phyloP scores from a whole-genome alignment of 2,113 vertebrate genomes.

The Tragelaphus strepsiceros region DNA sequence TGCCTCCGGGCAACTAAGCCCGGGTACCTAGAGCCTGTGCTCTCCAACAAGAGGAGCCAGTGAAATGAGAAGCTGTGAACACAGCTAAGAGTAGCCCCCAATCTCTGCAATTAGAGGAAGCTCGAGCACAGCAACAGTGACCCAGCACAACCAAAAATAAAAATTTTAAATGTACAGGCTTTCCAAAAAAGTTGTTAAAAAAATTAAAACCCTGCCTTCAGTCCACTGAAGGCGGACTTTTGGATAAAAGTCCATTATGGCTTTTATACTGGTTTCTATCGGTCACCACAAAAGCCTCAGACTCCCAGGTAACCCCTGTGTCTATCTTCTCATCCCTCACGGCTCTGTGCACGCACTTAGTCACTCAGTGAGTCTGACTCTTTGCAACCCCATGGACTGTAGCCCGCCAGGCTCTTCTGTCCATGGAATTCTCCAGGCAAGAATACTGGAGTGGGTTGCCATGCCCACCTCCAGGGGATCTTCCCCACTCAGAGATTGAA shows the following conservation, averaged over 20 bases:
- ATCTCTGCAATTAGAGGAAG: neutral
- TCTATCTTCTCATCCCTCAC: neutral
- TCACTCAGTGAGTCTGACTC: neutral
- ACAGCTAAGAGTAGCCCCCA: neutral
- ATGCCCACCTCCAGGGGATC: neutral
- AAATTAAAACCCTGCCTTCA: neutral
- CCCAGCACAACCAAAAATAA: neutral
- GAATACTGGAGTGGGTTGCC: neutral
- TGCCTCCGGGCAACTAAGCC: neutral
- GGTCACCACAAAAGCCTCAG: neutral
- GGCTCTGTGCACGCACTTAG: neutral
- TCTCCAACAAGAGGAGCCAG: neutral
- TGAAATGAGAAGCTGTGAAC: neutral
- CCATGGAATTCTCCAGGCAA: neutral
- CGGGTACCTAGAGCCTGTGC: neutral
- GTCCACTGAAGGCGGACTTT: neutral
- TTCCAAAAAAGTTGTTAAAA: neutral
- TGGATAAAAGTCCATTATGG: neutral
- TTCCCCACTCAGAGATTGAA: neutral
- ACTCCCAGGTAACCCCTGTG: neutral
- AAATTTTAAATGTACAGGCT: neutral
- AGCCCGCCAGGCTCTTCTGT: neutral
- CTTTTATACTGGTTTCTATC: neutral
- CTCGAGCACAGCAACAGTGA: neutral
- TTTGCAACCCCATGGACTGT: neutral